phyloP scores from a whole-genome alignment of 2,113 vertebrate species.

The Corythornis madagascariensis region DNA sequence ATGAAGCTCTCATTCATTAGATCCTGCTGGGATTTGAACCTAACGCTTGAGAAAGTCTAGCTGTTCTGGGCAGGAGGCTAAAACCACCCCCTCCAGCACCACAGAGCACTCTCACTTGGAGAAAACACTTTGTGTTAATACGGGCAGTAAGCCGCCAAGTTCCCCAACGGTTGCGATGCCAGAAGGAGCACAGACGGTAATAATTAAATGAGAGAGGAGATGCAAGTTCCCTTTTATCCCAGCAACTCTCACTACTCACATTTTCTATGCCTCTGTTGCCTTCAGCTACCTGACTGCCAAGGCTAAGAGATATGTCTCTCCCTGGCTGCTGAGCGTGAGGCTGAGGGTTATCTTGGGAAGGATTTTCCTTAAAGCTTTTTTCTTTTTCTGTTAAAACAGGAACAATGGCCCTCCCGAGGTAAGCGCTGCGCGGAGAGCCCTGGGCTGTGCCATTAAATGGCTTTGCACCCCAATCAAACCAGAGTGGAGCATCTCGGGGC shows the following conservation, averaged over 20 bases:
- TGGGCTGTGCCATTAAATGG: background rate
- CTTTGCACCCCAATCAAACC: background rate
- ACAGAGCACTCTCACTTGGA: background rate
- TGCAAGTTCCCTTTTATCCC: background rate
- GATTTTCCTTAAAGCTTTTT: background rate
- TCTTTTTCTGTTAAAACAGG: background rate
- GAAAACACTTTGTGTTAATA: background rate
- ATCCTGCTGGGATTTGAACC: slow-evolving; percentile 22
- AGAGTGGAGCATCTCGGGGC: background rate
- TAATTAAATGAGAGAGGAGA: background rate
- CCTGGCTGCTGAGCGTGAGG: background rate
- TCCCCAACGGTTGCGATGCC: background rate
- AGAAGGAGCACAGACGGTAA: slow-evolving; percentile 10
- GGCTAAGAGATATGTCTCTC: background rate
- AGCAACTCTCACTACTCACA: background rate
- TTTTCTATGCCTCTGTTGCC: background rate
- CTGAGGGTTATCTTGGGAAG: background rate
- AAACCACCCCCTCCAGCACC: background rate
- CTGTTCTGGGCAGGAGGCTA: background rate
- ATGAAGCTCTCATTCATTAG: background rate
- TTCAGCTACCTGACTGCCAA: background rate
- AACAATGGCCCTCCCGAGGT: background rate
- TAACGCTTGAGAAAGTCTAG: background rate
- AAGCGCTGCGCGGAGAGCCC: fast-evolving
- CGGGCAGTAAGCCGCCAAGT: background rate